Evolutionary conservation across 1,140 invertebrate genomes (phyloP), one percentile per base, ranked within the genome.

Genomic region (Sminthurinus signatus): DNA sequence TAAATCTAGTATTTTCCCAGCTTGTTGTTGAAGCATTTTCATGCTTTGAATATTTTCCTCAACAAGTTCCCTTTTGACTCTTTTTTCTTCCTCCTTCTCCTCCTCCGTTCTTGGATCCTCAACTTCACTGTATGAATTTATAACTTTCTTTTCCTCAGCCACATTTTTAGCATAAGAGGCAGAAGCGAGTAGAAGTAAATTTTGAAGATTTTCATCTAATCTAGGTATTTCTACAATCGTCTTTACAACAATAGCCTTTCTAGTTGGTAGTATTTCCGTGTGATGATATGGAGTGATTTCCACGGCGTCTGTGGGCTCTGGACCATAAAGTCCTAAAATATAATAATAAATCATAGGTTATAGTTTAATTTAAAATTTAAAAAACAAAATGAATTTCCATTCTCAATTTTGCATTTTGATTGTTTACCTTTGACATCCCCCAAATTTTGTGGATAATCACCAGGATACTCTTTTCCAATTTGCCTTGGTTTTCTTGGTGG

Each of bases 21-120:
- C 23, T 17, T 17, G 29, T 31, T 67, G 65, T 29, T 67, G 60
- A 25, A 54, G 46, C 2, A 64, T 31, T 23, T 67, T 59, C 57
- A 67, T 63, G 14, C 55, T 32, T 3, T 62, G 27, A 21, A 67
- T 27, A 52, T 67, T 67, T 39, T 63, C 23, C 39, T 63, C 60
- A 46, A 64, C 57, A 5, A 67, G 19, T 55, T 67, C 44, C 27
- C 58, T 61, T 31, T 56, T 62, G 23, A 62, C 50, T 28, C 27
- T 27, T 23, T 29, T 63, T 51, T 59, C 52, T 2, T 39, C n/a
- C 31, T 63, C n/a, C 28, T 43, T 67, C 42, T 67, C 65, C 8
- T 59, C 48, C 27, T 51, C 36, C 15, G 46, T 52, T n/a, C 61
- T 27, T 19, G 61, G 61, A 56, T 67, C 65, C 2, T 62, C 17